phyloP scores from a whole-genome alignment of 2,113 vertebrate genomes.

The Pangasianodon gigas region DNA sequence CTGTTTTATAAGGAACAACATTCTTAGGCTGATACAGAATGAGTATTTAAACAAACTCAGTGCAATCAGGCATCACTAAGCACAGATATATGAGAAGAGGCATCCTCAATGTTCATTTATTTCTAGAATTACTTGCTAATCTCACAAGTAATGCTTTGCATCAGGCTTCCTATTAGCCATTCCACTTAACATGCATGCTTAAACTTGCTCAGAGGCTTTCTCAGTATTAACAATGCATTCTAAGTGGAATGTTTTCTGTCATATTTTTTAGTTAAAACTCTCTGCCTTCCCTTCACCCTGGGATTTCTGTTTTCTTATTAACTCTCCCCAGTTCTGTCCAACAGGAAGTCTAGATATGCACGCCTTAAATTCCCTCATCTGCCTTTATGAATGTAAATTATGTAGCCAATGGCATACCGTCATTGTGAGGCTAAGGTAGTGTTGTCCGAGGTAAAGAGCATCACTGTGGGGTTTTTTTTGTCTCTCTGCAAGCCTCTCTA shows the following conservation, averaged over 20 bases:
- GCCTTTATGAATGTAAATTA: slow-evolving; percentile 39
- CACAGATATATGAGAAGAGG: not conserved
- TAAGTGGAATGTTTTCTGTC: slow-evolving; percentile 2
- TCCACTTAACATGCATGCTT: slow-evolving; percentile 29
- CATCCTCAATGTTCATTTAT: slow-evolving; percentile 14
- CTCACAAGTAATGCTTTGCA: not conserved
- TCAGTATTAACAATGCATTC: slow-evolving; percentile 12
- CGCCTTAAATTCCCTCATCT: slow-evolving; percentile 4
- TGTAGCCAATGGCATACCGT: slow-evolving; percentile 27
- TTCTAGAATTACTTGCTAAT: slow-evolving; percentile 25
- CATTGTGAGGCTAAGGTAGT: slow-evolving; percentile 19
- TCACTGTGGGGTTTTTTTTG: slow-evolving; percentile 26
- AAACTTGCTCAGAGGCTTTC: slow-evolving; percentile 27
- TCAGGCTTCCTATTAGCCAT: slow-evolving; percentile 6
- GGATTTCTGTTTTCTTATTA: slow-evolving; percentile 23
- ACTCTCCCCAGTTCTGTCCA: not conserved
- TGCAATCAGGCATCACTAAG: slow-evolving; percentile 21
- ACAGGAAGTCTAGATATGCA: slow-evolving; percentile 14
- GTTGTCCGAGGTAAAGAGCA: slow-evolving; percentile 17
- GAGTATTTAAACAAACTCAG: not conserved
- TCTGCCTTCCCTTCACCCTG: not conserved
- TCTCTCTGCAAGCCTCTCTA: slow-evolving; percentile 35
- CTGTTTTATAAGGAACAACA: not conserved
- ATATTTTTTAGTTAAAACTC: slow-evolving; percentile 13
- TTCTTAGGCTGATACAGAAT: not conserved